Evolutionary conservation across 2,888 invertebrate species (phyloP), one percentile per base, ranked within the genome.

Genomic region (Pachymerium ferrugineum): DNA sequence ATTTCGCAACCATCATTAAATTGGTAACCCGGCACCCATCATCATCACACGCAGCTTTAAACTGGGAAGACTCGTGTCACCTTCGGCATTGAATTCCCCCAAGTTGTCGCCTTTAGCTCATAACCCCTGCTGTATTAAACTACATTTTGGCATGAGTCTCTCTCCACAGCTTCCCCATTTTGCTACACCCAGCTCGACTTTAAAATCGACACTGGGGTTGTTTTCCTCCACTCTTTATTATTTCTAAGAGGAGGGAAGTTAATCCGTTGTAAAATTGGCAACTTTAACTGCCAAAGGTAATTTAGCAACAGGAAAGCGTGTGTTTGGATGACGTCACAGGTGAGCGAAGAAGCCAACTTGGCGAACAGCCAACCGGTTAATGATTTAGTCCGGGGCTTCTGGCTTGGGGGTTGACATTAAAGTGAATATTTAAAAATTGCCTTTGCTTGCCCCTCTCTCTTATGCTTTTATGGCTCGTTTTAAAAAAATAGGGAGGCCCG

Each of bases 281-380:
- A 62, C 62, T 28, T 14, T 62, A 62, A 62, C 62, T 62, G 62
- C 62, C n/a, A 25, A 62, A 22, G 62, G 62, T 62, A 62, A 62
- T 62, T 62, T 62, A 62, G 62, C 62, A 62, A 62, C 62, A 62
- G 62, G 62, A 62, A 62, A 62, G 62, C 62, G 25, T 62, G 62
- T 62, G 62, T 62, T 62, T 25, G 62, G 14, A 62, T 62, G 62
- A 62, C 62, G 62, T 62, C 62, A 62, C 62, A 62, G 62, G 14
- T 62, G 62, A 62, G 62, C 25, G 62, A 62, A 62, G 62, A 62
- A 62, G 62, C 62, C 62, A 62, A 62, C 14, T 62, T 62, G 62
- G 62, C 62, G 22, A n/a, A 22, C 5, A 1, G 62, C 62, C 62
- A 62, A 62, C 62, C 25, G 3, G 62, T 62, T 62, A 62, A 62